Conservation (phyloP, 2,113 vertebrate genomes). For the Malurus alboscapulatus region DNA sequence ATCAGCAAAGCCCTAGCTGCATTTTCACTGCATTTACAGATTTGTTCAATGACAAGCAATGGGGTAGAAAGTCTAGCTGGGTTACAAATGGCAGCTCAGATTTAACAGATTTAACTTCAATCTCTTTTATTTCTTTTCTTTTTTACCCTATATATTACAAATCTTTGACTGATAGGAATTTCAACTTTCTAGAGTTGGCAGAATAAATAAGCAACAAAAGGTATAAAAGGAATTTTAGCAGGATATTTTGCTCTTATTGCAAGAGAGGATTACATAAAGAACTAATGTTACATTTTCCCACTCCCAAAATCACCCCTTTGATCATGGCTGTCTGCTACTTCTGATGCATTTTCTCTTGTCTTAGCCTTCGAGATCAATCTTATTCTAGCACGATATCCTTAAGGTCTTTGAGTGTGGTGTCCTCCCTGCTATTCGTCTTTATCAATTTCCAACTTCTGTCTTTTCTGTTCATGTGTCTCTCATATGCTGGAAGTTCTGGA, state of each 20-base stretch:
- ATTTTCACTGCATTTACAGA: neutral
- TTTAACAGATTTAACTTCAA: neutral
- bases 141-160: neutral
- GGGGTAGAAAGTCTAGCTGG: neutral
- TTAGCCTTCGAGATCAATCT: neutral
- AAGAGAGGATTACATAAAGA: neutral
- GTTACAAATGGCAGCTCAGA: neutral
- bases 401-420: neutral
- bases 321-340: neutral
- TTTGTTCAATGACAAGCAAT: neutral
- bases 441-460: neutral
- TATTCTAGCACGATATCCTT: neutral
- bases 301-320: neutral
- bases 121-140: neutral
- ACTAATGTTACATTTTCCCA: neutral
- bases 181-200: neutral
- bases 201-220: neutral
- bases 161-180: neutral
- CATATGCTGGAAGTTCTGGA: neutral
- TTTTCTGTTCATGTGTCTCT: neutral
- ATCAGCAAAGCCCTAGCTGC: neutral
- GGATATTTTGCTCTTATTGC: neutral
- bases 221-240: neutral
- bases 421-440: neutral
- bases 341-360: neutral